phyloP scores from a whole-genome alignment of 2,888 invertebrate genomes.

The Apodemia hepburni region DNA sequence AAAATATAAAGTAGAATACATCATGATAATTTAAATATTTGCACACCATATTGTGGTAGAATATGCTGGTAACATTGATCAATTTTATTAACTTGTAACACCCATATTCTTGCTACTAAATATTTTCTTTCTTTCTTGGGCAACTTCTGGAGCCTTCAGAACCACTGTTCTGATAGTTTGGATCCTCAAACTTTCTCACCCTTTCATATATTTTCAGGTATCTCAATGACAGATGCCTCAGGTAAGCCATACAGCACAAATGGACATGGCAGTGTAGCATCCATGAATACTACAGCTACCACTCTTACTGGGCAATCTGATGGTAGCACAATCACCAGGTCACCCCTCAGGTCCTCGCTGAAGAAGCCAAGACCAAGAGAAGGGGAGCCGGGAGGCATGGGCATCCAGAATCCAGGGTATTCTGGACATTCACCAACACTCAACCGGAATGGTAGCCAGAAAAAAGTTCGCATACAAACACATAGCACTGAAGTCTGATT shows the following conservation, averaged over 20 bases:
- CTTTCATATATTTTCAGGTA: conserved; percentile 61
- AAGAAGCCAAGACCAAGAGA: conserved; percentile 87
- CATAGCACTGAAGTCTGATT: conserved; percentile 92
- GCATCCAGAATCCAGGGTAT: conserved; percentile 92
- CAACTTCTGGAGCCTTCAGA: too few relatives aligned
- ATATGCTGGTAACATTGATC: too few relatives aligned
- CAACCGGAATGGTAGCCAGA: conserved; percentile 91
- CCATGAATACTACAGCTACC: conserved; percentile 87
- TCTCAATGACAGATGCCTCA: conserved; percentile 93
- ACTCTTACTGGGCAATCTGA: conserved; percentile 80
- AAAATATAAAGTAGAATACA: too few relatives aligned
- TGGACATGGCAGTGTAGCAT: conserved; percentile 84
- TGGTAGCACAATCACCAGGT: conserved; percentile 65
- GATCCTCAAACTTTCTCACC: not conserved
- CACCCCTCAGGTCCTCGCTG: conserved; percentile 85
- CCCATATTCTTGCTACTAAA: too few relatives aligned
- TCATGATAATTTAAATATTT: too few relatives aligned
- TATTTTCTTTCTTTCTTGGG: too few relatives aligned
- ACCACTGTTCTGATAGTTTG: too few relatives aligned
- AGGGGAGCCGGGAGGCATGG: conserved; percentile 78
- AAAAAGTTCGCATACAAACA: conserved; percentile 95
- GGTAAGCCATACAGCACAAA: conserved; percentile 88
- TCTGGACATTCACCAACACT: conserved; percentile 92
- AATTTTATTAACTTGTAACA: too few relatives aligned
- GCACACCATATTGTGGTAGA: too few relatives aligned